A percentile compares a stretch with the other conserved stretches of the same genome.
These are phyloP conservation scores for Esox niger DNA, from an alignment of 2,113 vertebrate species.

Conservation along the genomic window DNA sequence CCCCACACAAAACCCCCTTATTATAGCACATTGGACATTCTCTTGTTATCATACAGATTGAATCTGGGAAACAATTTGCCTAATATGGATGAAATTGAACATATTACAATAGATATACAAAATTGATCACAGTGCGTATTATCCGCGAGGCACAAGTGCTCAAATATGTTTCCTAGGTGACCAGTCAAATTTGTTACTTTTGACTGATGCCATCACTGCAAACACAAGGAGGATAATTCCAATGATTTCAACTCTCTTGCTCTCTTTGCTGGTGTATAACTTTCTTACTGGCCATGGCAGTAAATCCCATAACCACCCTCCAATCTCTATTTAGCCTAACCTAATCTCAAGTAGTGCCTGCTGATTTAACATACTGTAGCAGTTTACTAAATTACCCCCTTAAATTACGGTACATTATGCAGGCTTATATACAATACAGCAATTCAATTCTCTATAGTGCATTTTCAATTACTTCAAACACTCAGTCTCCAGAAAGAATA, in stretches of 20 bases:
- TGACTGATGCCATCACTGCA: neutral
- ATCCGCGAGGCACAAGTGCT: neutral
- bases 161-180: neutral
- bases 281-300: conserved; percentile 48
- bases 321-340: conserved; percentile 39
- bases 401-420: conserved; percentile 59
- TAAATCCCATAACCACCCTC: conserved; percentile 43
- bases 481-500: conserved; percentile 25
- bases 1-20: too few species aligned
- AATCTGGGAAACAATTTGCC: neutral
- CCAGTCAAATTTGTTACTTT: neutral
- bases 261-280: conserved; percentile 34
- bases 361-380: conserved; percentile 67
- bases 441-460: conserved; percentile 67
- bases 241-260: neutral
- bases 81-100: neutral
- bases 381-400: conserved; percentile 63
- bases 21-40: neutral
- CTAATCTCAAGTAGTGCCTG: conserved; percentile 60
- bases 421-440: conserved; percentile 54
- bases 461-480: conserved; percentile 59
- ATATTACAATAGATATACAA: neutral
- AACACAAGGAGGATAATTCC: neutral
- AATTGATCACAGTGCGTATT: neutral
- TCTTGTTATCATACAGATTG: neutral